A percentile compares a stretch with the other conserved stretches of the same genome.
Conservation (phyloP, 2,888 invertebrate species). For the Idaea aversata region DNA sequence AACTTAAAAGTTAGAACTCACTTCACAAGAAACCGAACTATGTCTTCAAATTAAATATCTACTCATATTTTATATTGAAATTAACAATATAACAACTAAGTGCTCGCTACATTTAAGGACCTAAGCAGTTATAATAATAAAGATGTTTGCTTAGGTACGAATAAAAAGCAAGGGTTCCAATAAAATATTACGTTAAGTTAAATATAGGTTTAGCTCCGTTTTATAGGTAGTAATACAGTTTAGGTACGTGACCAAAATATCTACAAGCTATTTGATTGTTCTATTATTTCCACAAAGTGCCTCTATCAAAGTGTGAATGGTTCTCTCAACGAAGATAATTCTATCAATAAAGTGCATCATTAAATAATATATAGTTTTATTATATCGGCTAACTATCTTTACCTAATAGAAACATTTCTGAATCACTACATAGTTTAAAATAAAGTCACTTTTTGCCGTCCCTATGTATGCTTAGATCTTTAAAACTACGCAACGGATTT, state of each 20-base stretch:
- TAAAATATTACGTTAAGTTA: neutral
- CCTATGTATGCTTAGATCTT: too few species aligned
- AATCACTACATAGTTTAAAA: too few species aligned
- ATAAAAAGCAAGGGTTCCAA: neutral
- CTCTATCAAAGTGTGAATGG: neutral
- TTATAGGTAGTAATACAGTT: constrained; percentile 1
- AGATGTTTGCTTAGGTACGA: neutral
- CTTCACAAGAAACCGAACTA: neutral
- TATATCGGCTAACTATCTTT: neutral
- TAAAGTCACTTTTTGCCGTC: too few species aligned
- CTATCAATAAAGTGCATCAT: neutral
- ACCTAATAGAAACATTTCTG: neutral
- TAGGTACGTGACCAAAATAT: constrained; percentile 5
- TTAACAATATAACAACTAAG: neutral
- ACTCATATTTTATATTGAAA: neutral
- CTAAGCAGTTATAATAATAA: neutral
- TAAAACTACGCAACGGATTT: too few species aligned
- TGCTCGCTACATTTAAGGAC: neutral
- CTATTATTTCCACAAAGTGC: constrained; percentile 3
- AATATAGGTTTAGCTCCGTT: neutral
- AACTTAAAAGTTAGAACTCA: too few species aligned
- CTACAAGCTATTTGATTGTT: constrained; percentile 5
- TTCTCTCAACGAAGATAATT: neutral
- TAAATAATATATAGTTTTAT: neutral
- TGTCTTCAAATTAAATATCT: neutral